Conservation (phyloP, 2,888 invertebrate species). For the Periphyllus acericola region DNA sequence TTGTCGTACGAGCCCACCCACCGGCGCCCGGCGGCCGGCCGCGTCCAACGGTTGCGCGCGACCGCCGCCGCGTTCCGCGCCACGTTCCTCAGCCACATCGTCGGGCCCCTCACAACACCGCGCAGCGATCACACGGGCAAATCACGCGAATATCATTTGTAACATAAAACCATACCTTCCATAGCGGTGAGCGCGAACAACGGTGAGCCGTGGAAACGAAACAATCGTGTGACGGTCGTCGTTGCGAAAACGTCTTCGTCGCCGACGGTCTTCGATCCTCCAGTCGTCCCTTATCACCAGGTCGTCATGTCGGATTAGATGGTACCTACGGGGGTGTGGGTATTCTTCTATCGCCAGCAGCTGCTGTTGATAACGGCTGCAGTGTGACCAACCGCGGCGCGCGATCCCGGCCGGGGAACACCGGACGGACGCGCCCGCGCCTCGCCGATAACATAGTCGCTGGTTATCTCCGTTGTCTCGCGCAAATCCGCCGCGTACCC, state of each 20-base stretch:
- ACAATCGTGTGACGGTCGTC: no score
- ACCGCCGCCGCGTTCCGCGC: neutral
- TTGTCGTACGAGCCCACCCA: slow-evolving; percentile 73
- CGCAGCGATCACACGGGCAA: no score
- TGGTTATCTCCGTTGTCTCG: no score
- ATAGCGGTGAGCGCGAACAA: neutral
- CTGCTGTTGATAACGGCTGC: neutral
- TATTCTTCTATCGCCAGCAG: no score
- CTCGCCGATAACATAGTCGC: no score
- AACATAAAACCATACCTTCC: neutral
- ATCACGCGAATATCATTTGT: neutral
- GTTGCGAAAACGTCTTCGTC: no score
- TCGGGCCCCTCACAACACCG: no score
- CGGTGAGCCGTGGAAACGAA: neutral
- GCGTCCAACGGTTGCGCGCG: neutral
- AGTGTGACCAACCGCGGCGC: neutral
- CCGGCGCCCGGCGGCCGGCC: neutral
- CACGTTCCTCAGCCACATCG: neutral
- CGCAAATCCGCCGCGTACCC: neutral
- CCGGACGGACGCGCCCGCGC: neutral
- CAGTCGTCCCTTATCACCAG: no score
- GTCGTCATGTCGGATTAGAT: no score
- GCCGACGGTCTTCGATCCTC: no score
- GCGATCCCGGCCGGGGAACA: neutral
- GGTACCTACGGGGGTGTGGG: no score